Base-by-base conservation (phyloP, 2,888 invertebrate species). In the Drosophila mimica region DNA sequence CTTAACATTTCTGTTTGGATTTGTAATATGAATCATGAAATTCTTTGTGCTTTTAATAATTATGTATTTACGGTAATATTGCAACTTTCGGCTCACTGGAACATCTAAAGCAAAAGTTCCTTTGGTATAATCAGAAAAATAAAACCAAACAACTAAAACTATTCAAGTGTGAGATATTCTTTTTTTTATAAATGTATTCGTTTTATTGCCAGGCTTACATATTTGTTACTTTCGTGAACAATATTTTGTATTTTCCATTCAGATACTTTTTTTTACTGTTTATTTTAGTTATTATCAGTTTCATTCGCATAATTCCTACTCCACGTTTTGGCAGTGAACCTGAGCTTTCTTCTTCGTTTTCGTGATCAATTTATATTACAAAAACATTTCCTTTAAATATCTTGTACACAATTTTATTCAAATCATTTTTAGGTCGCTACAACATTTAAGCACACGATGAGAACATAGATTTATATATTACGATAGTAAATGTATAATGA, bases 271-370 rank as follows among this genome's bases (percentile, higher is more conserved):
- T 73, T 59, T 70, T 58, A 69, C 72, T 67, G 64, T 66, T 75
- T 70, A 70, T 70, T 72, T 71, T 33, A 67, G 57, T 70, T 69
- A 61, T 70, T 46, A 49, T 52, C 64, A 61, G 51, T 66, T 74
- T 69, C 61, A 76, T 76, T 74, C 83, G 81, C 81, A 70, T 65
- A 63, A 74, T 72, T 84, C 90, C 78, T 80, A 76, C 87, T 90
- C 88, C 89, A 88, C 90, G 85, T 88, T 92, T 92, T 92, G 91
- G 91, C 91, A 91, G 91, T 91, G 91, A 91, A 91, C 92, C 92
- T 92, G 92, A 91, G 91, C 92, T 91, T 89, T 81, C 88, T 79
- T 81, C 73, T 89, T 86, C 81, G 76, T 81, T 81, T 78, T 71
- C 82, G 76, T 82, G 78, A 81, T 81, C 73, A 81, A 76, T 82